Conservation (phyloP, 2,113 vertebrate species). For the Eretmochelys imbricata region DNA sequence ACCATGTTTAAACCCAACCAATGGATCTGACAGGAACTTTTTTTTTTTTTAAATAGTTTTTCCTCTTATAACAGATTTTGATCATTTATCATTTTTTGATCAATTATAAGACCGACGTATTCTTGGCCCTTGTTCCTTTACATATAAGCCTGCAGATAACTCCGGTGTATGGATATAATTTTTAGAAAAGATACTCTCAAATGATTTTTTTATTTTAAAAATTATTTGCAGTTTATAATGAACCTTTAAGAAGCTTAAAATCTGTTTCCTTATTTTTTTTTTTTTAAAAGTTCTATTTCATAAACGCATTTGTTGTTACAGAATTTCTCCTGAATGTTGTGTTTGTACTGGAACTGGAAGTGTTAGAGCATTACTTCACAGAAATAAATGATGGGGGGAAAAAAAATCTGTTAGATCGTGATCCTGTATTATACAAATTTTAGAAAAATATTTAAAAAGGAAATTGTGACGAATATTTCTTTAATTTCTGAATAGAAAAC, state of each 20-base stretch:
- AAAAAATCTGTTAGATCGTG: rapidly evolving
- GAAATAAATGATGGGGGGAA: no score
- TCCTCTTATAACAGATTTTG: not conserved
- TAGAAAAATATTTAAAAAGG: not conserved
- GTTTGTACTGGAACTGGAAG: not conserved
- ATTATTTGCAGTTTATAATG: not conserved
- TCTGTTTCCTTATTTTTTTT: rapidly evolving
- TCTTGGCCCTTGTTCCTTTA: not conserved
- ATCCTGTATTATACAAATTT: not conserved
- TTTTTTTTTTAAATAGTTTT: not conserved
- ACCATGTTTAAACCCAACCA: not conserved
- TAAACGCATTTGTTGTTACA: not conserved
- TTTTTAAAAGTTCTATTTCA: not conserved
- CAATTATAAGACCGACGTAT: not conserved
- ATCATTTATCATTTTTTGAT: not conserved
- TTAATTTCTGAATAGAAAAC: not conserved
- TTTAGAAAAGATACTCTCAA: not conserved
- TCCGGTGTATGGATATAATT: not conserved
- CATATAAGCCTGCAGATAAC: not conserved
- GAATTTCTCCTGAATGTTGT: not conserved
- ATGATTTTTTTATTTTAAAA: not conserved
- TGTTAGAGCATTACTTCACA: not conserved
- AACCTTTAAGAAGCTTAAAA: not conserved
- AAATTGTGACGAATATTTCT: not conserved
- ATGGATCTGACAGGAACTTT: not conserved